A percentile compares a stretch with the other conserved stretches of the same genome.
Evolutionary conservation across 2,797 vertebrate genomes (phyloP).

Genomic region (Etheostoma nigrum): DNA sequence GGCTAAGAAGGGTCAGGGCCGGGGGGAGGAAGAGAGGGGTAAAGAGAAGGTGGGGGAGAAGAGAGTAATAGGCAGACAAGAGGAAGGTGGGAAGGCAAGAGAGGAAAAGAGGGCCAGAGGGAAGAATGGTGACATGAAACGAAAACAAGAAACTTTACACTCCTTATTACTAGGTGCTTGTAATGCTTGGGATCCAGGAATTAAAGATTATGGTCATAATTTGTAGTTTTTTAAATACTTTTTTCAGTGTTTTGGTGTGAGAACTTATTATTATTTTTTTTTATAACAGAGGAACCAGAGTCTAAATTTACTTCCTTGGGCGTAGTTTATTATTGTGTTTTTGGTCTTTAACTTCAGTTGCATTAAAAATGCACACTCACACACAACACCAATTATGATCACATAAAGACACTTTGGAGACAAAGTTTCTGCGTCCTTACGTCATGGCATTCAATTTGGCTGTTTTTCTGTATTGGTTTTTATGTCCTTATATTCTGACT

Average conservation of each 20-base stretch:
- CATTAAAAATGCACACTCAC: background rate
- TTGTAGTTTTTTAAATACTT: background rate
- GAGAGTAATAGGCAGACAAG: conserved; percentile 37
- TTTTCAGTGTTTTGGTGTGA: conserved; percentile 1
- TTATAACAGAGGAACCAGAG: background rate
- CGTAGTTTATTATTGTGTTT: background rate
- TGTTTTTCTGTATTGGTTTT: background rate
- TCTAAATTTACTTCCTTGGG: background rate
- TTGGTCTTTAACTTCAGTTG: background rate
- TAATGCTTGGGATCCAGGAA: conserved; percentile 22
- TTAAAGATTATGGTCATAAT: conserved; percentile 27
- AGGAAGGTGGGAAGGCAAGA: conserved; percentile 30
- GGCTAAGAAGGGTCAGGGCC: conserved; percentile 29
- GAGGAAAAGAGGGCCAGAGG: conserved; percentile 8
- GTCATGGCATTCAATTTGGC: background rate
- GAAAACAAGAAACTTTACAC: conserved; percentile 26
- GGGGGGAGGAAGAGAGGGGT: conserved; percentile 24
- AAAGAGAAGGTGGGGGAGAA: conserved; percentile 20
- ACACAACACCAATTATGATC: background rate
- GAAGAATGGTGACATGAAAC: background rate
- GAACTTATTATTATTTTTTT: background rate
- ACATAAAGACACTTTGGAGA: background rate
- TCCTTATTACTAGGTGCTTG: conserved; percentile 12
- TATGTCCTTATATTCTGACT: background rate
- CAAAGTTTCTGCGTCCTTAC: background rate